These are phyloP conservation scores for Oophaga pumilio DNA, from an alignment of 2,113 vertebrate genomes.

Conservation along the genomic window DNA sequence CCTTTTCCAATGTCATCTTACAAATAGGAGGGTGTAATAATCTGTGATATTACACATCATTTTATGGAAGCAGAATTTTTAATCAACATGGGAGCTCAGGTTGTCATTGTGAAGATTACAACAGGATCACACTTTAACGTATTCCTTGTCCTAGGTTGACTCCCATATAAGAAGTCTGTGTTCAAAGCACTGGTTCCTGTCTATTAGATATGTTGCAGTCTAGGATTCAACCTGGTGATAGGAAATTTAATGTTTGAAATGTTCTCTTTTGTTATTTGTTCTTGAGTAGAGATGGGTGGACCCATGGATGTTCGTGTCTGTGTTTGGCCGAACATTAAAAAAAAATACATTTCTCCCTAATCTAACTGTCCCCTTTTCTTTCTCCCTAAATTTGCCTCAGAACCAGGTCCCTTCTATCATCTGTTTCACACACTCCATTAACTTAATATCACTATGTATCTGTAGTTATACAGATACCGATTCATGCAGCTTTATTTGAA, in stretches of 20 bases:
- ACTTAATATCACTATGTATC: no score
- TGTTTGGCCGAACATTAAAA: no score
- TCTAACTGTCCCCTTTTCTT: no score
- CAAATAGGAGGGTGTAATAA: slow-evolving; percentile 46
- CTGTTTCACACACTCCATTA: no score
- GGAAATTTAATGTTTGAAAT: background rate
- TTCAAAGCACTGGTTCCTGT: background rate
- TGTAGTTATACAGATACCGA: no score
- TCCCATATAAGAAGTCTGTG: background rate
- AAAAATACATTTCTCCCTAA: no score
- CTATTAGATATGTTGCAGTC: background rate
- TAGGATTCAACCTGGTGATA: background rate
- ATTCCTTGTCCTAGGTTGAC: background rate
- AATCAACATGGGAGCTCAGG: slow-evolving; percentile 5
- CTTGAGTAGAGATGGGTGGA: background rate
- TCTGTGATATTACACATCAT: slow-evolving; percentile 47
- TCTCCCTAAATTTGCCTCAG: no score
- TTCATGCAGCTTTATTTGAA: no score
- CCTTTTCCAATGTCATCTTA: slow-evolving; percentile 37
- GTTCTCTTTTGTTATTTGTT: background rate
- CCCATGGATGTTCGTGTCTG: no score
- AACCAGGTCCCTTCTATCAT: no score
- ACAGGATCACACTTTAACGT: slow-evolving; percentile 28
- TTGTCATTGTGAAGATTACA: slow-evolving; percentile 17
- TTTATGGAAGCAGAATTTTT: slow-evolving; percentile 43